phyloP scores from a whole-genome alignment of 2,113 vertebrate genomes.

The Campylorhamphus procurvoides region DNA sequence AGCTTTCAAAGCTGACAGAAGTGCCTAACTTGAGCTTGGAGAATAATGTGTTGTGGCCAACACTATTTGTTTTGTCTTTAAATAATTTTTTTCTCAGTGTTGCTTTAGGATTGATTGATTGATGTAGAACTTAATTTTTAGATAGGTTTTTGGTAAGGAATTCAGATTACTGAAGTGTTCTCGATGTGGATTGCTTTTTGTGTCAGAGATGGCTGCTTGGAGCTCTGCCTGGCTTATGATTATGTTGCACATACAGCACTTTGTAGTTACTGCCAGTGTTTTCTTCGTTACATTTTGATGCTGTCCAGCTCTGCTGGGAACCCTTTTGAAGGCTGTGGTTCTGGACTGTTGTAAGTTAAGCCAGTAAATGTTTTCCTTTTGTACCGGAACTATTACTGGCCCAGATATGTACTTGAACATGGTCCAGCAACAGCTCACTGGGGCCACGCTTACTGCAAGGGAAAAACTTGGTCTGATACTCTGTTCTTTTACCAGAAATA shows the following conservation, averaged over 20 bases:
- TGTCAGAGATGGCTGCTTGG: not conserved
- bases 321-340: not conserved
- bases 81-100: not conserved
- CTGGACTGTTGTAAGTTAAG: not conserved
- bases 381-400: not conserved
- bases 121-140: not conserved
- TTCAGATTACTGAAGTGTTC: not conserved
- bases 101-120: not conserved
- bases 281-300: conserved; percentile 10
- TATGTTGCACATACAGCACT: not conserved
- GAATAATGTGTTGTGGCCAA: not conserved
- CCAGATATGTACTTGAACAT: not conserved
- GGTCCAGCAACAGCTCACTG: not conserved
- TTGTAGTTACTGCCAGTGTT: not conserved
- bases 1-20: not conserved
- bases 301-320: conserved; percentile 16
- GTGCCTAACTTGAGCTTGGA: not conserved
- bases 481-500: not conserved
- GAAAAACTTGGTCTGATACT: not conserved
- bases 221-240: not conserved
- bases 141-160: not conserved
- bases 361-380: not conserved
- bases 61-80: not conserved
- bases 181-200: not conserved
- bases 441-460: not conserved